Evolutionary conservation across 2,888 invertebrate genomes (phyloP), one percentile per base, ranked within the genome.

Genomic region (Chymomyza amoena): DNA sequence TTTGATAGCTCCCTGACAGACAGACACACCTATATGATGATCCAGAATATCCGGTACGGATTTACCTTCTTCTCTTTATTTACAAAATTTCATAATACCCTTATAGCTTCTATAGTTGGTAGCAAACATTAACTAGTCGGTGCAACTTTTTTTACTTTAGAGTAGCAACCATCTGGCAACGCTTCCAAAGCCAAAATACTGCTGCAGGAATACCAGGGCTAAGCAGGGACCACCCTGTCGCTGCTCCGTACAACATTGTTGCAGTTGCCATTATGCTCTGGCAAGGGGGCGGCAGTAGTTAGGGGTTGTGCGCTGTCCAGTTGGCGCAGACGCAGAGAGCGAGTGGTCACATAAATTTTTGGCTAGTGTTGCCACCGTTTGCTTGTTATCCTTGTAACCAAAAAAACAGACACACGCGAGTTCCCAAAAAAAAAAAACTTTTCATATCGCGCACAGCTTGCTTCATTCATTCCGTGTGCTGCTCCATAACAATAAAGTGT

Each of bases 401-500:
- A 59, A 64, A 61, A 10, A 50, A 45, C 15, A 3, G 13, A 64
- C n/a, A 60, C n/a, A 62, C 16, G 15, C 16, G 15, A 18, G 16
- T 54, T 15, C 18, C 16, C 15, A 16, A 16, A 54, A 54, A 18
- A 54, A 54, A 54, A 15, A 54, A 6, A 16, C 39, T 45, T 10
- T 45, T 10, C 39, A 45, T 13, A 45, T 13, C 54, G 16, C 54
- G 10, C 54, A 18, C 54, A 54, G 18, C 54, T 18, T 45, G 13
- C 20, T 54, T 15, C 15, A 54, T 54, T 54, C 54, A 28, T 52
- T 20, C 45, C n/a, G 64, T 36, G 64, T 36, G 15, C 16, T 39
- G 28, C 51, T 59, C 66, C 66, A 68, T 10, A 75, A 77, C 77
- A 77, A 77, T 71, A 77, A 81, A 80, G 86, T 84, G 79, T 79